Base-by-base conservation (phyloP, 2,888 invertebrate species). In the Dione vanillae region DNA sequence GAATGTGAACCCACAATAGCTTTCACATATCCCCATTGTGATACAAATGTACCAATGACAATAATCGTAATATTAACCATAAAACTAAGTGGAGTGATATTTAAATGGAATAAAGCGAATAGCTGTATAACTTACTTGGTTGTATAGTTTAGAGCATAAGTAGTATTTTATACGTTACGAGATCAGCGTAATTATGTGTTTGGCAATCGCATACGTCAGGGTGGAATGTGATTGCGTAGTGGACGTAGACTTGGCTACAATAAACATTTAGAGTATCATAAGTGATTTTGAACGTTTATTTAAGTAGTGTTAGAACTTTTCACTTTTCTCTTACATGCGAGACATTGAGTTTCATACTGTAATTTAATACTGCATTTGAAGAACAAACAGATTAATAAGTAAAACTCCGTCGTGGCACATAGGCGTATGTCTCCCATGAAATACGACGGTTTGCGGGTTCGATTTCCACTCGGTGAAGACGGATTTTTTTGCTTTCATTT, bases 191-290 rank as follows among this genome's bases (percentile, higher is more conserved):
- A 78, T 76, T 78, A 74, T 69, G 73, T 74, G 76, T 77, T 76
- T 74, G 76, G 77, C 75, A 74, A 77, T 80, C 78, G 74, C 76
- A 79, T 80, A 79, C 75, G 80, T 80, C 80, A 73, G 73, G 75
- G 71, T 19, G 71, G 73, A 65, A 76, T 75, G 67, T 67, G 77
- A 80, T 80, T 78, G 77, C 69, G 56, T 54, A 51, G 75, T 67
- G 64, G 47, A 75, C 67, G 77, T 74, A 73, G 76, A 62, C 67
- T 74, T 67, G 11, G 16, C 16, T 56, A 16, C n/a, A 20, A 16
- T 37, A 7, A 16, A 16, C 12, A 12, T 9, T 56, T 40, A 16
- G 16, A 37, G 2, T 37, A 0, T 10, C 9, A 16, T 40, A 37
- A 19, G 11, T 37, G 16, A 9, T 56, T 56, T 5, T 37, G 11